A percentile compares a stretch with the other conserved stretches of the same genome.
Evolutionary conservation across 2,113 vertebrate genomes (phyloP).

Genomic region (Bubo bubo): DNA sequence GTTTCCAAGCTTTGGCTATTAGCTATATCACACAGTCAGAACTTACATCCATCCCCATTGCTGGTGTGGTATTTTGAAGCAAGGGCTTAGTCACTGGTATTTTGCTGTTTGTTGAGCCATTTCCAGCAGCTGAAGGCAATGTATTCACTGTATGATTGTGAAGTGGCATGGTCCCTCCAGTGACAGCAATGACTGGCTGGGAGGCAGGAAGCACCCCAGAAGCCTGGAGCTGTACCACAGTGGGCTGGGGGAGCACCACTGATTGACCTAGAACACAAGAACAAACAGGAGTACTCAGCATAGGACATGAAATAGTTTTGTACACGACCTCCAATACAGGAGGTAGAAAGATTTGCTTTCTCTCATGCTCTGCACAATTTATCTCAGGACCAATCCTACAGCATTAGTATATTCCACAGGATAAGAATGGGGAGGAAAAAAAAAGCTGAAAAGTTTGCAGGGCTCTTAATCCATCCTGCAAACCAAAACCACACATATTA

Average conservation of each 20-base stretch:
- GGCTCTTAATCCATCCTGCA: not conserved
- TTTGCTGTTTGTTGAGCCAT: constrained; percentile 4
- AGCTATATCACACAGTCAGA: not conserved
- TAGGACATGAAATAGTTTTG: not conserved
- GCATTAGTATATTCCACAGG: not conserved
- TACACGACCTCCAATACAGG: rapidly evolving
- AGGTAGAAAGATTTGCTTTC: not conserved
- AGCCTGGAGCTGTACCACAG: constrained; percentile 85
- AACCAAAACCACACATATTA: not conserved
- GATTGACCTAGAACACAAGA: constrained; percentile 75
- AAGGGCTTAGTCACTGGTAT: constrained; percentile 59
- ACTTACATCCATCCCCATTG: constrained; percentile 76
- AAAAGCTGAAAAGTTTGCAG: not conserved
- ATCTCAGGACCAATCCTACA: not conserved
- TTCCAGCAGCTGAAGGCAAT: constrained; percentile 59
- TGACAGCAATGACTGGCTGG: constrained; percentile 72
- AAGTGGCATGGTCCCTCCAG: constrained; percentile 73
- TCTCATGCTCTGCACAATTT: not conserved
- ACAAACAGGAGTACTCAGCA: not conserved
- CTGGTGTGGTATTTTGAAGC: constrained; percentile 36
- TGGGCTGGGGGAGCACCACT: constrained; percentile 81
- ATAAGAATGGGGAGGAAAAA: not conserved
- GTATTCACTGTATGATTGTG: constrained; percentile 73
- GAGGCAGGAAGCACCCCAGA: constrained; percentile 73
- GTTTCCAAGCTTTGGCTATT: not conserved